Evolutionary conservation across 2,888 invertebrate species (phyloP).

Genomic region (Oligia fasciuncula): DNA sequence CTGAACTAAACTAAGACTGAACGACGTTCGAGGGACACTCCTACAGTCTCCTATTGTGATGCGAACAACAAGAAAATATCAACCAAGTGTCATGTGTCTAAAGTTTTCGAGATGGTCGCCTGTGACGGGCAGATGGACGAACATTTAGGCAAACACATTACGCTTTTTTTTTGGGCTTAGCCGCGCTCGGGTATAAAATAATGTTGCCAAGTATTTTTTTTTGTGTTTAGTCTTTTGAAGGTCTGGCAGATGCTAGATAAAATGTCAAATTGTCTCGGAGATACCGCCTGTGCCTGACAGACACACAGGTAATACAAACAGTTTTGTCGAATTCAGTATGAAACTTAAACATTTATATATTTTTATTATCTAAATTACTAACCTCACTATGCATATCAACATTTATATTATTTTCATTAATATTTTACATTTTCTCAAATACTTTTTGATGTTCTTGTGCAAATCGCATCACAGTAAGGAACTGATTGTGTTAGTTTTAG

Average conservation of each 20-base stretch:
- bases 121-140: background rate
- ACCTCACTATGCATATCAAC: constrained; percentile 28
- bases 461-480: constrained; percentile 34
- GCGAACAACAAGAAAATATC: background rate
- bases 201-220: background rate
- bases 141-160: background rate
- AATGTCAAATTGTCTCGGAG: background rate
- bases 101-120: background rate
- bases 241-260: background rate
- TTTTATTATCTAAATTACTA: background rate
- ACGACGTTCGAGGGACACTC: constrained; percentile 1
- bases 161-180: background rate
- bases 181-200: background rate
- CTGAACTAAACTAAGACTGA: constrained; percentile 80
- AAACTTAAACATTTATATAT: background rate
- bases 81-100: constrained; percentile 15
- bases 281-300: background rate
- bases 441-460: background rate
- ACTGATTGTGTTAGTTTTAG: constrained; percentile 50
- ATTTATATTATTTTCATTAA: background rate
- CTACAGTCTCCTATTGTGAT: constrained; percentile 15
- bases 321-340: background rate
- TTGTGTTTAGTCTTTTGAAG: background rate
- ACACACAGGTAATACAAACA: background rate
- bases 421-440: background rate